A percentile compares a stretch with the other conserved stretches of the same genome.
Evolutionary conservation across 2,797 vertebrate species (phyloP).

Genomic region (Phoeniculus purpureus): DNA sequence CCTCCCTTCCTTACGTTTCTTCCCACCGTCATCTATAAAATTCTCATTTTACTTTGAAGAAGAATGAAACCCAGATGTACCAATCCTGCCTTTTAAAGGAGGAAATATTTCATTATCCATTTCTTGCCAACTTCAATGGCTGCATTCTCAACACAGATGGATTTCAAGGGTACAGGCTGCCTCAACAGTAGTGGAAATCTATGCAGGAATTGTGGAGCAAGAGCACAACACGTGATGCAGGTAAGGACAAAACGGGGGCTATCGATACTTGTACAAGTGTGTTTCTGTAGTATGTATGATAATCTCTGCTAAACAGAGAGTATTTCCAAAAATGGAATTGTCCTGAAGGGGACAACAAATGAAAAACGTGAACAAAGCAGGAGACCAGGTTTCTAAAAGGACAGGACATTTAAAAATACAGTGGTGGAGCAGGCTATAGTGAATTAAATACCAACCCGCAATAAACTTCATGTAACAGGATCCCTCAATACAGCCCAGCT

Average conservation of each 20-base stretch:
- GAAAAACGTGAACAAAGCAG: background rate
- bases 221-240: background rate
- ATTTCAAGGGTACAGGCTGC: background rate
- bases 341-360: background rate
- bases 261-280: background rate
- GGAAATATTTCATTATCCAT: background rate
- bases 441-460: slow-evolving; percentile 30
- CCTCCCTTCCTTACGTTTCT: background rate
- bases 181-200: background rate
- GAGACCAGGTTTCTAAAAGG: background rate
- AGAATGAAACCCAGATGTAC: slow-evolving; percentile 3
- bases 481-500: background rate
- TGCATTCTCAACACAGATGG: background rate
- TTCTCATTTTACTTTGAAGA: background rate
- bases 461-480: background rate
- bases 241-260: background rate
- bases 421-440: background rate
- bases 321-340: background rate
- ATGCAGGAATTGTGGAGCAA: background rate
- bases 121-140: background rate
- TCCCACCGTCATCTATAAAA: background rate
- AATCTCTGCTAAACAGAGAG: background rate
- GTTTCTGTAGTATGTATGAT: background rate
- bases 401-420: background rate
- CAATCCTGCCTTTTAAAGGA: background rate